Evolutionary conservation across 2,888 invertebrate species (phyloP).

Genomic region (Phyto melanocephala): DNA sequence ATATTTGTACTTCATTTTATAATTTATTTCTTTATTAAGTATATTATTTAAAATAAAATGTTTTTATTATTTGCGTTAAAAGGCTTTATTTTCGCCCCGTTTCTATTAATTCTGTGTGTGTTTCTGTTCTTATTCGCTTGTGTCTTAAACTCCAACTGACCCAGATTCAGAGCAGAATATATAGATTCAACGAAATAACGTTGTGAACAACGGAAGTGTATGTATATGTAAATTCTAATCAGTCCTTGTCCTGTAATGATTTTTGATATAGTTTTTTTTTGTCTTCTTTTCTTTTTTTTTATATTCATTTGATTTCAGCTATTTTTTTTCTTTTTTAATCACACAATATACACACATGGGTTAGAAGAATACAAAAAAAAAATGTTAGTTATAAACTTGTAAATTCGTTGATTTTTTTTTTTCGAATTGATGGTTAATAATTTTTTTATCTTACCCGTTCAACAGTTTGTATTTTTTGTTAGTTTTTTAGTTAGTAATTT

Average conservation of each 20-base stretch:
- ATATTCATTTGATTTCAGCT: neutral
- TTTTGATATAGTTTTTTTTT: constrained; percentile 48
- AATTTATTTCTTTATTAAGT: neutral
- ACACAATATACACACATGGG: constrained; percentile 6
- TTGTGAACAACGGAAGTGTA: constrained; percentile 64
- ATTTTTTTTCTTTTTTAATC: constrained; percentile 7
- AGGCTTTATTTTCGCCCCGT: constrained; percentile 12
- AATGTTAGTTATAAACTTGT: neutral
- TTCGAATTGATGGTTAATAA: constrained; percentile 8
- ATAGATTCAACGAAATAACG: neutral
- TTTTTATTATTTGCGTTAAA: neutral
- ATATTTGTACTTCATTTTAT: neutral
- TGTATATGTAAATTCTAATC: constrained; percentile 66
- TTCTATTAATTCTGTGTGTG: constrained; percentile 34
- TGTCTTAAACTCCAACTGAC: constrained; percentile 65
- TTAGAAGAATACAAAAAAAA: neutral
- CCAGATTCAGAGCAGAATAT: constrained; percentile 59
- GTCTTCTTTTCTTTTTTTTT: constrained; percentile 19
- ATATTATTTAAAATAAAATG: neutral
- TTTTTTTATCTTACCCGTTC: constrained; percentile 58
- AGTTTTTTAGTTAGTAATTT: constrained; percentile 48
- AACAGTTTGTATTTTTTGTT: constrained; percentile 60
- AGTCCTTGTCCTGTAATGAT: constrained; percentile 66
- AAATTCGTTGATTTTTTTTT: constrained; percentile 38
- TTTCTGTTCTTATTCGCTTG: constrained; percentile 55